These are phyloP conservation scores for Nycticebus coucang DNA, from an alignment of 2,113 vertebrate genomes.

Conservation along the genomic window DNA sequence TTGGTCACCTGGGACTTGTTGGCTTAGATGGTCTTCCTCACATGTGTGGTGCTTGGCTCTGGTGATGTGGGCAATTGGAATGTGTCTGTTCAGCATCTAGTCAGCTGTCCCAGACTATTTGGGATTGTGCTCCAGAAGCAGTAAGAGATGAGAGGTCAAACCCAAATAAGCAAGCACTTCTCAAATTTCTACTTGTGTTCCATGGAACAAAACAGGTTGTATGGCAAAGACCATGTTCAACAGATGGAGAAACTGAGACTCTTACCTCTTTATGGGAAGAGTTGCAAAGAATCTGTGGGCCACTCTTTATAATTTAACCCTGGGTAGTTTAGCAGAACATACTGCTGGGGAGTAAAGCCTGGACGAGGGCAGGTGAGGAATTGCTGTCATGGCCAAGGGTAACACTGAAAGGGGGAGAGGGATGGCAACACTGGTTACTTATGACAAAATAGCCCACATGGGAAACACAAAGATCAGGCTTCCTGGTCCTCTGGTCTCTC, in stretches of 20 bases:
- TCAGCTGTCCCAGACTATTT: background rate
- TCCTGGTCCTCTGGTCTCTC: no score
- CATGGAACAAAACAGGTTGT: background rate
- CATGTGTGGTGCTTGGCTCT: background rate
- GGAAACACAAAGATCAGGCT: background rate
- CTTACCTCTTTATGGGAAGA: background rate
- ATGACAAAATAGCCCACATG: no score
- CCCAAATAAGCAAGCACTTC: background rate
- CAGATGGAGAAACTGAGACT: background rate
- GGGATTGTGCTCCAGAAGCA: background rate
- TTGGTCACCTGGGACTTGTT: background rate
- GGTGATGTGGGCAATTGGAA: background rate
- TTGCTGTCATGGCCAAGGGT: background rate
- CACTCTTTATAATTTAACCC: background rate
- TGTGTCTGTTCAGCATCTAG: background rate
- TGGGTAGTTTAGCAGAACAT: background rate
- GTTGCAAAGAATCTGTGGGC: background rate
- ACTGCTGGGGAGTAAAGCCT: background rate
- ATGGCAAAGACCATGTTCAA: background rate
- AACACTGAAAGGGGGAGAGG: background rate
- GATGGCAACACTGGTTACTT: background rate
- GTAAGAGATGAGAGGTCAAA: background rate
- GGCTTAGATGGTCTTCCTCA: background rate
- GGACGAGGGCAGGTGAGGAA: background rate
- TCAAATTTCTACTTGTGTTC: background rate